These are phyloP conservation scores for Phylloscopus trochiloides DNA, from an alignment of 2,113 vertebrate genomes.

Conservation along the genomic window DNA sequence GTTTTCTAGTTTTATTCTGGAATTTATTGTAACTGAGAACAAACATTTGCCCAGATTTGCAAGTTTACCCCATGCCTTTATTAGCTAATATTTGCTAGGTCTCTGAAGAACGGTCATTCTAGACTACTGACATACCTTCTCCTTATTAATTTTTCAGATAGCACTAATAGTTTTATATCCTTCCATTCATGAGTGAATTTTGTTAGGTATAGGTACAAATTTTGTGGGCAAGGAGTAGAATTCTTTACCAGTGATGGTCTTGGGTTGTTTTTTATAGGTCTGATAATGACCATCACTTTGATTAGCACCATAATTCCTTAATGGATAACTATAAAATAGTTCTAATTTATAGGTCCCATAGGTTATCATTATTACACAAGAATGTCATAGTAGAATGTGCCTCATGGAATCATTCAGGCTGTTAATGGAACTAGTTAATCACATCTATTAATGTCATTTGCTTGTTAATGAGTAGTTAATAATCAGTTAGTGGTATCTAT, in stretches of 20 bases:
- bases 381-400: neutral
- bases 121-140: neutral
- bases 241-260: neutral
- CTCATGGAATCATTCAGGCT: neutral
- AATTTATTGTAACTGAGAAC: neutral
- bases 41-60: neutral
- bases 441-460: slow-evolving; percentile 6
- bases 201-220: neutral
- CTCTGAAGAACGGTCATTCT: neutral
- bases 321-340: neutral
- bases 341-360: neutral
- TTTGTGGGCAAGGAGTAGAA: neutral
- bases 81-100: neutral
- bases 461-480: slow-evolving; percentile 10
- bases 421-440: slow-evolving; percentile 11
- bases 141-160: neutral
- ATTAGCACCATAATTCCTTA: slow-evolving; percentile 2
- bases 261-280: neutral
- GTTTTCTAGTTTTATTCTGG: neutral
- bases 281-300: neutral
- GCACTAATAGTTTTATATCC: neutral
- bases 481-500: slow-evolving; percentile 12
- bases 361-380: neutral
- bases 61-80: neutral
- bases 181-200: neutral